Base-by-base conservation (phyloP, 1,140 invertebrate genomes). In the Xylocopa sonorina region DNA sequence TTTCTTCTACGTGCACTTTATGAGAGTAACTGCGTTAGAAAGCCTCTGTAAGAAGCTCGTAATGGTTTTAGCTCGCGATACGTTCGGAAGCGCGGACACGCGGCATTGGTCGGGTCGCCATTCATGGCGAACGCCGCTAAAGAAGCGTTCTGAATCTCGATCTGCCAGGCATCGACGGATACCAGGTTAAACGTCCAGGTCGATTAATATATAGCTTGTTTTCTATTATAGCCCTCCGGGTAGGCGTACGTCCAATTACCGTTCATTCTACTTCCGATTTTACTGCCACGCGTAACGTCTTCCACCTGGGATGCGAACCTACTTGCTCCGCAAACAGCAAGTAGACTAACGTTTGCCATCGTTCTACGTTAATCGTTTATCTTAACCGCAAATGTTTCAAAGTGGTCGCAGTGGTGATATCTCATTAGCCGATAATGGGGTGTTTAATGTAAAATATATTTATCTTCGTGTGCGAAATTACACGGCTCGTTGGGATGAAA, bases 261-360 rank as follows among this genome's bases (percentile, higher is more conserved):
- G 27, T 12, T 55, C 6, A 64, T 60, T 38, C 66, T 27, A 69
- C 53, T 77, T 68, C 10, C 18, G 7, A 16, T 24, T 77, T 58
- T 69, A 69, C 14, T 68, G n/a, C 27, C 2, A 21, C 24, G 29
- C 2, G 53, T 21, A 53, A 53, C 32, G 51, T 3, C 21, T 4
- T 32, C 16, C 21, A 1, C 18, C 9, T 34, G 18, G 57, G 10
- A 14, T n/a, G 10, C 3, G n/a, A 38, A 14, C 3, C 21, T n/a
- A n/a, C 32, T 34, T 38, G 0, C 3, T 18, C 5, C 18, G 34
- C 18, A 60, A 62, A 6, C 10, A n/a, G n/a, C n/a, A n/a, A n/a
- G n/a, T n/a, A n/a, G n/a, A 16, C 6, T 16, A 29, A 57, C 5
- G 18, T 32, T 32, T 14, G 24, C 6, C 16, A 29, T 58, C 32